Percentiles rank a stretch among this genome's conserved stretches.
Evolutionary conservation across 1,140 invertebrate genomes (phyloP).

Genomic region (Trachymyrmex cornetzi): DNA sequence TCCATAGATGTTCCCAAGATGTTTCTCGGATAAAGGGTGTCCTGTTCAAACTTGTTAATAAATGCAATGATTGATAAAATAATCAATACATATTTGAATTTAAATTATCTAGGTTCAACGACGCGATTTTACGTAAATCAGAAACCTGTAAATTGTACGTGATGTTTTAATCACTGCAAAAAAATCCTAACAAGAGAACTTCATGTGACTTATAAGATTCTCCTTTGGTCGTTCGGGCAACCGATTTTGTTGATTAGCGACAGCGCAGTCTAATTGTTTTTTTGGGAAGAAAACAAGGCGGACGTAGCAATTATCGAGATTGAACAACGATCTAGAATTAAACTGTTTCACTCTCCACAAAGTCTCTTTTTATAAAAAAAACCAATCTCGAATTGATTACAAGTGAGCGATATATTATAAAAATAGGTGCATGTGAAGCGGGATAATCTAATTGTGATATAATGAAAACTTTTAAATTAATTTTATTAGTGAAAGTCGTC

Average conservation of each 20-base stretch:
- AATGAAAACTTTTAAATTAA: neutral
- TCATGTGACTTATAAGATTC: neutral
- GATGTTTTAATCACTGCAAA: neutral
- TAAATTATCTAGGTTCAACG: neutral
- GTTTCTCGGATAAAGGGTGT: neutral
- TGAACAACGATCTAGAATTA: neutral
- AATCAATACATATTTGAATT: neutral
- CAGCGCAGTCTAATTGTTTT: constrained; percentile 12
- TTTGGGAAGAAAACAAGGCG: neutral
- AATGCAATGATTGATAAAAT: neutral
- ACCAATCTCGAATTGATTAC: neutral
- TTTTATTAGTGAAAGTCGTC: neutral
- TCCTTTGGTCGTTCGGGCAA: constrained; percentile 42
- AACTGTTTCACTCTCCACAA: neutral
- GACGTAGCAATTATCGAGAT: neutral
- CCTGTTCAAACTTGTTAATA: neutral
- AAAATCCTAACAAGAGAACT: neutral
- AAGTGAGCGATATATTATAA: neutral
- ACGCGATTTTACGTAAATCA: neutral
- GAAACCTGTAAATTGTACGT: neutral
- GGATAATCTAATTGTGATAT: neutral
- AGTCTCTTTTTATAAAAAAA: neutral
- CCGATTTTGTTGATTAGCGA: constrained; percentile 22
- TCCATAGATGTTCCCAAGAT: too few relatives aligned
- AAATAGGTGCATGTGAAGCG: neutral